Evolutionary conservation across 2,797 vertebrate genomes (phyloP), one percentile per base, ranked within the genome.

Genomic region (Simalia tracyae): DNA sequence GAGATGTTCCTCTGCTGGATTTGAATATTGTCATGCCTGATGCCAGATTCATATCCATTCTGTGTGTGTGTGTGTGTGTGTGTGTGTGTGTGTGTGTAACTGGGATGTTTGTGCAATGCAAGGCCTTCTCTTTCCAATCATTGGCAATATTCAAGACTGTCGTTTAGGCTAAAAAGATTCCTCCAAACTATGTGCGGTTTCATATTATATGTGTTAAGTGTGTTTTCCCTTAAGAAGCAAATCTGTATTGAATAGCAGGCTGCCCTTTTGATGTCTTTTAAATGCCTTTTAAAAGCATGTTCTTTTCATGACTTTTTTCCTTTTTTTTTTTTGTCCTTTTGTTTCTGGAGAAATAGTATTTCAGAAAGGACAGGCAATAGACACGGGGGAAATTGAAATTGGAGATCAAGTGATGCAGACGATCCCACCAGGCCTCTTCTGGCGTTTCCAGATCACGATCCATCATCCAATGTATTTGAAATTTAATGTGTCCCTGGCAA

Each of bases 371-470:
- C 98, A 98, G 72, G 98, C 98, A 92, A 99, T 99, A 94, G 99
- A 99, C 96, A 98, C 98, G 0, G 99, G 99, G 90, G 99, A 99
- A 96, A 98, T 99, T 84, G 98, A 99, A 96, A 97, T 99, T 61
- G 99, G 99, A 81, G 98, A 98, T 24, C 99, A 99, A 93, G 98
- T 99, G 94, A 99, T 98, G 97, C 99, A 99, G 96, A 98, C 98
- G 1, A 98, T 99, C 92, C 99, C 99, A 0, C 99, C 99, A 0
- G 99, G 99, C 87, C 98, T 99, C 36, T 99, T 99, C 97, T 99
- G 99, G 99, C 98, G 99, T 96, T 99, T 99, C 97, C 98, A 99
- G 95, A 98, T 99, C 93, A 98, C 96, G 68, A 98, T 99, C 89
- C 98, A 99, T 95, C 98, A 99, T 96, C 98, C 99, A 0, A 94